Percentiles rank a stretch among this genome's conserved stretches.
These are phyloP conservation scores for Atherix ibis DNA, from an alignment of 2,888 invertebrate genomes.

Conservation along the genomic window DNA sequence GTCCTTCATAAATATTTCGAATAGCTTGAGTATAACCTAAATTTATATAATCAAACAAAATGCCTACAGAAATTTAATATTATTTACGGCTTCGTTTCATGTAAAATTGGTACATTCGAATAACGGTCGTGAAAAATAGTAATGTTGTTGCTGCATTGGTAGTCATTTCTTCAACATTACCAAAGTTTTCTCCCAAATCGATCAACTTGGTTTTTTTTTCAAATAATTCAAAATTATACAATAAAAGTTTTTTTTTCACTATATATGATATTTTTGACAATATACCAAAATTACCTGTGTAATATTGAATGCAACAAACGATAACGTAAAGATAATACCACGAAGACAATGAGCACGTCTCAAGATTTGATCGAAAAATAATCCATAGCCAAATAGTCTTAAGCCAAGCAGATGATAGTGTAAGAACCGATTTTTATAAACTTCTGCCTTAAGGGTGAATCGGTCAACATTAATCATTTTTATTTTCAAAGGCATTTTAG, in stretches of 20 bases:
- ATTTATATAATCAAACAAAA: too few relatives aligned
- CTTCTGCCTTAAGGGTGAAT: background rate
- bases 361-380: slow-evolving; percentile 3
- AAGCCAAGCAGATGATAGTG: slow-evolving; percentile 2
- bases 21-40: too few relatives aligned
- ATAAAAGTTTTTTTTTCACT: background rate
- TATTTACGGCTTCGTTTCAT: slow-evolving; percentile 5
- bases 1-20: background rate
- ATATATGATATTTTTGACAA: background rate
- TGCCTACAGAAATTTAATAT: background rate
- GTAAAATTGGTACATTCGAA: slow-evolving; percentile 8
- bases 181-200: background rate
- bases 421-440: slow-evolving; percentile 4
- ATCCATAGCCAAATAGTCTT: slow-evolving; percentile 3
- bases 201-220: background rate
- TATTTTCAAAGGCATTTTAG: too few relatives aligned
- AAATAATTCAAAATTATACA: background rate
- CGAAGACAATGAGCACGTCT: slow-evolving; percentile 3
- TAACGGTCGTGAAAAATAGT: slow-evolving; percentile 6
- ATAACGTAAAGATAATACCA: slow-evolving; percentile 2
- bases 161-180: slow-evolving; percentile 7
- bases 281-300: slow-evolving; percentile 6
- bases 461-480: slow-evolving; percentile 15
- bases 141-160: slow-evolving; percentile 8
- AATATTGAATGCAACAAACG: slow-evolving; percentile 7